phyloP scores from a whole-genome alignment of 2,797 vertebrate species.

The Stomatorhinus walkeri region DNA sequence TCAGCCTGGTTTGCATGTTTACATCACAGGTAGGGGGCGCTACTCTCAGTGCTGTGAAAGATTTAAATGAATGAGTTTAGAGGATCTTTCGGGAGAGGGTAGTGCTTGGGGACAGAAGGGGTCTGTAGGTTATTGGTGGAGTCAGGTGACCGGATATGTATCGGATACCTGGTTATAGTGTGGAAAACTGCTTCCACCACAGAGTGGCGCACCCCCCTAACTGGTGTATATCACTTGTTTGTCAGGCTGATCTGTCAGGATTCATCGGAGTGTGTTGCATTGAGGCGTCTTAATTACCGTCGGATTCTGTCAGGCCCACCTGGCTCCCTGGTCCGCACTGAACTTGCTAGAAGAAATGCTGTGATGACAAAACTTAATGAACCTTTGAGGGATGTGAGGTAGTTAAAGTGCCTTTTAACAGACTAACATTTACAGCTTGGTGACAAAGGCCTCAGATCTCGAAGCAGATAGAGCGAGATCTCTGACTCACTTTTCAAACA shows the following conservation, averaged over 20 bases:
- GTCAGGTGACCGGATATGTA: neutral
- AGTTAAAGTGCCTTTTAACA: conserved; percentile 30
- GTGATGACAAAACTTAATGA: conserved; percentile 45
- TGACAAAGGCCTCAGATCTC: conserved; percentile 33
- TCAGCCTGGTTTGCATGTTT: neutral
- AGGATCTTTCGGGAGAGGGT: neutral
- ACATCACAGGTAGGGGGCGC: neutral
- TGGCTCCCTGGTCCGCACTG: neutral
- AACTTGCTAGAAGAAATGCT: conserved; percentile 13
- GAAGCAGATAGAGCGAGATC: conserved; percentile 26
- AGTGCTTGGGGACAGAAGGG: neutral
- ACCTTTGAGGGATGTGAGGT: conserved; percentile 21
- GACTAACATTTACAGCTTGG: conserved; percentile 33
- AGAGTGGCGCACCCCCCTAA: neutral
- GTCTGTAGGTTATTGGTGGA: neutral
- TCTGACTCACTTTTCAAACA: conserved; percentile 35
- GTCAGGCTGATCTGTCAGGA: neutral
- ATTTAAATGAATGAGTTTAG: neutral
- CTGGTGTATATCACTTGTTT: neutral
- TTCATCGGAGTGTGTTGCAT: neutral
- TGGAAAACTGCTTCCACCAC: neutral
- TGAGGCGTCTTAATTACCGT: neutral
- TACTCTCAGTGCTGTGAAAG: neutral
- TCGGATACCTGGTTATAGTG: neutral
- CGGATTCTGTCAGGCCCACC: neutral